These are phyloP conservation scores for Scopus umbretta DNA, from an alignment of 2,113 vertebrate genomes.

Conservation along the genomic window DNA sequence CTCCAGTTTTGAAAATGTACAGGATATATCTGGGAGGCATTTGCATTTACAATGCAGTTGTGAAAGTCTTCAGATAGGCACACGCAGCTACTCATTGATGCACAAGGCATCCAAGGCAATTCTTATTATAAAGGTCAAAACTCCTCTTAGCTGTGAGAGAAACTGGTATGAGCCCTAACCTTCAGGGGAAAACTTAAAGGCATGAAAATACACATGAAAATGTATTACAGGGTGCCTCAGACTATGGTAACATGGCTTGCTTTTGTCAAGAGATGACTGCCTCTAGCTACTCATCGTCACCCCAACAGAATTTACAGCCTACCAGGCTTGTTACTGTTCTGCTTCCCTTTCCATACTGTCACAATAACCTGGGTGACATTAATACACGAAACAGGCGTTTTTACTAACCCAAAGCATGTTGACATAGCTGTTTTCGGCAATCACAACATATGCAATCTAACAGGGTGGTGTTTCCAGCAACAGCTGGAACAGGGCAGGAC, in stretches of 20 bases:
- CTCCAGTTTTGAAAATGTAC: background rate
- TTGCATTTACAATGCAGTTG: background rate
- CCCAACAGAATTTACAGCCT: background rate
- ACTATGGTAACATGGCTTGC: background rate
- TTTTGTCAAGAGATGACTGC: background rate
- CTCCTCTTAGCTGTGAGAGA: background rate
- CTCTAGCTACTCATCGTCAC: background rate
- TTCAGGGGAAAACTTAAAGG: background rate
- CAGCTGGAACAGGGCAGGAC: background rate
- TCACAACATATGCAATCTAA: background rate
- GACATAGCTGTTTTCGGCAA: accelerated
- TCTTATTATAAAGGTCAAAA: background rate
- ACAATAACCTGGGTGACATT: background rate
- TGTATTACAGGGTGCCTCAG: background rate
- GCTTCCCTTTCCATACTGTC: background rate
- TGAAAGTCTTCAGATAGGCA: background rate
- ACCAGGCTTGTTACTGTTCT: background rate
- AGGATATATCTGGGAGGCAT: background rate
- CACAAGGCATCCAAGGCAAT: background rate
- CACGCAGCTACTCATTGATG: background rate
- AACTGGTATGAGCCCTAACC: background rate
- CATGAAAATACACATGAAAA: background rate
- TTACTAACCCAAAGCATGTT: background rate
- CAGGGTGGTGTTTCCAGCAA: background rate
- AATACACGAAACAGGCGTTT: background rate